phyloP scores from a whole-genome alignment of 2,113 vertebrate species.

The Lasiurus borealis region DNA sequence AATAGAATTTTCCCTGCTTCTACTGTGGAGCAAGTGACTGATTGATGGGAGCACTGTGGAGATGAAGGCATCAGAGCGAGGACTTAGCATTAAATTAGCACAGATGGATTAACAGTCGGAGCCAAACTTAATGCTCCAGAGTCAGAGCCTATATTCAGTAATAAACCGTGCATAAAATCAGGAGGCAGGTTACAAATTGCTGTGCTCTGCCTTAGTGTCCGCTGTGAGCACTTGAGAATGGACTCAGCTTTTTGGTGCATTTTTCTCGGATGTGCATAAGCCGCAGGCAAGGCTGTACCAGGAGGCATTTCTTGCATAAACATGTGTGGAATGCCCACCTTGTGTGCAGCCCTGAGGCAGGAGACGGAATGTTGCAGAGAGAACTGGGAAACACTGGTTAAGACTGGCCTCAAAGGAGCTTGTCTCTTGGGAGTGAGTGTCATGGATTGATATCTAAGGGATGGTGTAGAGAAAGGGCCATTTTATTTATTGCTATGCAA shows the following conservation, averaged over 20 bases:
- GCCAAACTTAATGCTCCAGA: background rate
- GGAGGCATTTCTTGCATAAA: background rate
- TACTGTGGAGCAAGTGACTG: background rate
- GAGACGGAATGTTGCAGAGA: background rate
- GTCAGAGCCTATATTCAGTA: conserved; percentile 36
- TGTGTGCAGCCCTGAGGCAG: background rate
- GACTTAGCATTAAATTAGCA: conserved; percentile 15
- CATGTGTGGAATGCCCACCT: background rate
- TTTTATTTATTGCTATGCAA: background rate
- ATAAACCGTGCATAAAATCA: background rate
- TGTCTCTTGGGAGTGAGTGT: background rate
- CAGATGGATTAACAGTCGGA: background rate
- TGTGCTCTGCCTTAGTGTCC: background rate
- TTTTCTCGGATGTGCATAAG: background rate
- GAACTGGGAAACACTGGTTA: background rate
- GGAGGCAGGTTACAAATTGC: background rate
- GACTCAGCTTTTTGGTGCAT: background rate
- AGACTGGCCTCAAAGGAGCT: background rate
- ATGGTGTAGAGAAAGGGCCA: background rate
- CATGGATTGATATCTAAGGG: background rate
- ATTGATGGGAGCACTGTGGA: background rate
- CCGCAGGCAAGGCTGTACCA: background rate
- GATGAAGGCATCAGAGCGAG: background rate
- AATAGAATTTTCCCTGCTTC: background rate
- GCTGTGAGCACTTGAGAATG: background rate